These are phyloP conservation scores for Syrphus vitripennis DNA, from an alignment of 2,888 invertebrate species.

Conservation along the genomic window DNA sequence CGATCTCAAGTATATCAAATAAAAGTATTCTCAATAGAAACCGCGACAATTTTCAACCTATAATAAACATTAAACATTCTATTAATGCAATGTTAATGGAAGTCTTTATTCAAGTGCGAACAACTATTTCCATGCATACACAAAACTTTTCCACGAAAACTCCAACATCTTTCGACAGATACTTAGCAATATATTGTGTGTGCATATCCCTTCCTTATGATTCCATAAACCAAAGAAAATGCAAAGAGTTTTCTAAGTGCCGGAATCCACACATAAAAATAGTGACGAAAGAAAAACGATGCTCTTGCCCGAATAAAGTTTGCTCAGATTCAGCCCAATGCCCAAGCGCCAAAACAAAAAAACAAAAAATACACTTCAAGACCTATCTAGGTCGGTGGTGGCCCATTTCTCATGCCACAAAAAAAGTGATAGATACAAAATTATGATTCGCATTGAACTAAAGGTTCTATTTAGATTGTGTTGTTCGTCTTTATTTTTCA, in stretches of 20 bases:
- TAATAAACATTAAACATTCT: neutral
- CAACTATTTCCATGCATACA: slow-evolving; percentile 13
- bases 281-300: slow-evolving; percentile 68
- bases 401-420: slow-evolving; percentile 64
- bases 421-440: slow-evolving; percentile 51
- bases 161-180: slow-evolving; percentile 55
- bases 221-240: neutral
- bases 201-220: neutral
- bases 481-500: slow-evolving; percentile 30
- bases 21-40: neutral
- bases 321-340: slow-evolving; percentile 12
- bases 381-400: slow-evolving; percentile 59
- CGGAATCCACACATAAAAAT: slow-evolving; percentile 53
- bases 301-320: slow-evolving; percentile 47
- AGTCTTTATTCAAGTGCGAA: slow-evolving; percentile 29
- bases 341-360: neutral
- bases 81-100: slow-evolving; percentile 10
- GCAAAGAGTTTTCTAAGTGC: slow-evolving; percentile 45
- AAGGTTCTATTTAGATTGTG: slow-evolving; percentile 55
- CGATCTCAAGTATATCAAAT: neutral
- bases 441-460: slow-evolving; percentile 60
- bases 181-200: slow-evolving; percentile 31
- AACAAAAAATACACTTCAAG: neutral
- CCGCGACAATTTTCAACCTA: neutral
- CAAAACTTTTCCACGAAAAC: slow-evolving; percentile 1